Percentiles rank a stretch among this genome's conserved stretches.
Evolutionary conservation across 2,113 vertebrate species (phyloP).

Genomic region (Sylvietta virens): DNA sequence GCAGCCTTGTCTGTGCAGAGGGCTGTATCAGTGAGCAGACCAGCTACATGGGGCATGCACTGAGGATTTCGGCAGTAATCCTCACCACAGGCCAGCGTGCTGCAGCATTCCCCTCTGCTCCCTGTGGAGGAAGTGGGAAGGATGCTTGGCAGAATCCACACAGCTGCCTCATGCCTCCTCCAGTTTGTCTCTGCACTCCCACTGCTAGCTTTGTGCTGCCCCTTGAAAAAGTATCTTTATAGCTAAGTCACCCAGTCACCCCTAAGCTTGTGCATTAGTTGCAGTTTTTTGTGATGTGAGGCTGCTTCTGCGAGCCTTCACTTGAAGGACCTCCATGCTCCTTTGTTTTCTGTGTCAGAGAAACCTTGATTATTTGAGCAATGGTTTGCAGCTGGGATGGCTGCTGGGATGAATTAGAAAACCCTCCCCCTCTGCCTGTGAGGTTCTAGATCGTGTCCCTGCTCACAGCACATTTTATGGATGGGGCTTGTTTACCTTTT

Average conservation of each 20-base stretch:
- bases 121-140: conserved; percentile 6
- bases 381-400: background rate
- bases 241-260: background rate
- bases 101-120: background rate
- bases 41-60: background rate
- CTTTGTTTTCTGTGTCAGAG: background rate
- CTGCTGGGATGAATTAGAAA: background rate
- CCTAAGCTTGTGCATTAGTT: background rate
- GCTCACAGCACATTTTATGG: background rate
- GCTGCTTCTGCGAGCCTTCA: background rate
- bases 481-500: background rate
- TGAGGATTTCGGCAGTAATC: background rate
- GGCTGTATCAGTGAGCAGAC: background rate
- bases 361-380: background rate
- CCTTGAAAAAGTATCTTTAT: background rate
- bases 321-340: background rate
- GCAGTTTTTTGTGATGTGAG: background rate
- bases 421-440: background rate
- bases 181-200: background rate
- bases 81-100: background rate
- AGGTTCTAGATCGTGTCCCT: background rate
- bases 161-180: background rate
- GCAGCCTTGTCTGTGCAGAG: background rate
- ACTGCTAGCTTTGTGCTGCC: background rate
- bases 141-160: background rate